Evolutionary conservation across 1,140 invertebrate species (phyloP).

Genomic region (Procambarus virginalis): DNA sequence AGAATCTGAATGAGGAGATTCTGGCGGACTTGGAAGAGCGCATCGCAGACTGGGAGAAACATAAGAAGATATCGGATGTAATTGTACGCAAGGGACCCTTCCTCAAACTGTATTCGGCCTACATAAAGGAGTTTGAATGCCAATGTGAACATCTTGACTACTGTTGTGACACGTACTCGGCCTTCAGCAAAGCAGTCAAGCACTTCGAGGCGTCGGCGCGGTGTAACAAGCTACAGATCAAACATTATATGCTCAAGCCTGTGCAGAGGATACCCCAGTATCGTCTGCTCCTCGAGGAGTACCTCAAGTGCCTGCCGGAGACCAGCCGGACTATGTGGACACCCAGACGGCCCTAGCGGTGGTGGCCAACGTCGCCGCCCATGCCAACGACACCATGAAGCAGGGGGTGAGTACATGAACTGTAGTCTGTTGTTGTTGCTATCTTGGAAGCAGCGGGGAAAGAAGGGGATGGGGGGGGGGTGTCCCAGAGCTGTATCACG

Average conservation of each 20-base stretch:
- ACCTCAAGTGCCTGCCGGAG: slow-evolving; percentile 78
- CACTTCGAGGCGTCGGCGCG: slow-evolving; percentile 81
- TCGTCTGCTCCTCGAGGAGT: slow-evolving; percentile 81
- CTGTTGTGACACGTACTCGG: slow-evolving; percentile 78
- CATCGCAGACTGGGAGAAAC: slow-evolving; percentile 79
- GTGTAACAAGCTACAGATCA: slow-evolving; percentile 80
- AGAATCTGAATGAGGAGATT: slow-evolving; percentile 81
- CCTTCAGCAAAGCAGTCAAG: slow-evolving; percentile 79
- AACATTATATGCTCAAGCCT: slow-evolving; percentile 86
- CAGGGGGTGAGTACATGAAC: slow-evolving; percentile 76
- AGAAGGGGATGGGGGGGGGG: no score
- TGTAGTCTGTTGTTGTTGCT: no score
- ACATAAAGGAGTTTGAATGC: slow-evolving; percentile 83
- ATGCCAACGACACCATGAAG: slow-evolving; percentile 84
- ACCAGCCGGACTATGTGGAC: slow-evolving; percentile 81
- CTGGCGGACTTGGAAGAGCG: slow-evolving; percentile 80
- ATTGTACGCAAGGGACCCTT: slow-evolving; percentile 86
- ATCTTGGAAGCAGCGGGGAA: no score
- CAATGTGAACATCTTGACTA: slow-evolving; percentile 80
- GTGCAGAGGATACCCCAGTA: slow-evolving; percentile 85
- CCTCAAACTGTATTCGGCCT: slow-evolving; percentile 83
- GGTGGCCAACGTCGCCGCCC: slow-evolving; percentile 83
- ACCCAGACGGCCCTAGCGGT: slow-evolving; percentile 81
- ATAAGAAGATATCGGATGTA: slow-evolving; percentile 82
- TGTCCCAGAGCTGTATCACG: no score